phyloP scores from a whole-genome alignment of 2,797 vertebrate genomes.

The Argyrosomus regius region DNA sequence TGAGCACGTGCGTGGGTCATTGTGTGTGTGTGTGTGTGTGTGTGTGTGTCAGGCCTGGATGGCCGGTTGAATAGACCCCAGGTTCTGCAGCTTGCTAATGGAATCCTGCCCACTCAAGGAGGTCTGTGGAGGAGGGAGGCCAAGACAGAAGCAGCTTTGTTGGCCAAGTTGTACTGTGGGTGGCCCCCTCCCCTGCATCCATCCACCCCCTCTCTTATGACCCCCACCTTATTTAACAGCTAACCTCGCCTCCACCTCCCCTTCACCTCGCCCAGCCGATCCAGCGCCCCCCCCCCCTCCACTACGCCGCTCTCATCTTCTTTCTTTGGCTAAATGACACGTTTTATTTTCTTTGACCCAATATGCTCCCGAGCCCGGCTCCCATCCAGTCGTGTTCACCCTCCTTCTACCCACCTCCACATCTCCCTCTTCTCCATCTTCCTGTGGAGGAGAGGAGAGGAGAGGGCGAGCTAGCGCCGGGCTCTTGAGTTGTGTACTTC shows the following conservation, averaged over 20 bases:
- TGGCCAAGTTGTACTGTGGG: slow-evolving; percentile 90
- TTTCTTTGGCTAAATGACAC: slow-evolving; percentile 84
- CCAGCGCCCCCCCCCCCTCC: slow-evolving; percentile 45
- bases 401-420: slow-evolving; percentile 67
- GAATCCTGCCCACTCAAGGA: slow-evolving; percentile 85
- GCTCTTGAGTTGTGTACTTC: slow-evolving; percentile 82
- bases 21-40: slow-evolving; percentile 5
- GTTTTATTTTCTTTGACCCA: slow-evolving; percentile 83
- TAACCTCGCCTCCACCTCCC: slow-evolving; percentile 76
- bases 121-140: slow-evolving; percentile 83
- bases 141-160: slow-evolving; percentile 93
- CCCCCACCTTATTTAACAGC: slow-evolving; percentile 82
- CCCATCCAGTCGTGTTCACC: slow-evolving; percentile 63
- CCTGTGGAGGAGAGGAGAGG: slow-evolving; percentile 67
- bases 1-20: slow-evolving; percentile 42
- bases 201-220: slow-evolving; percentile 77
- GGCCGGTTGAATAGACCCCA: slow-evolving; percentile 79
- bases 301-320: slow-evolving; percentile 75
- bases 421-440: slow-evolving; percentile 71
- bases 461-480: slow-evolving; percentile 69
- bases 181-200: slow-evolving; percentile 87
- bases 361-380: slow-evolving; percentile 71
- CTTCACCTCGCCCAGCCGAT: slow-evolving; percentile 69
- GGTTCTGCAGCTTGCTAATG: slow-evolving; percentile 86
- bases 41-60: slow-evolving; percentile 64